Conservation (phyloP, 2,888 invertebrate genomes). For the Polylopha cassiicola region DNA sequence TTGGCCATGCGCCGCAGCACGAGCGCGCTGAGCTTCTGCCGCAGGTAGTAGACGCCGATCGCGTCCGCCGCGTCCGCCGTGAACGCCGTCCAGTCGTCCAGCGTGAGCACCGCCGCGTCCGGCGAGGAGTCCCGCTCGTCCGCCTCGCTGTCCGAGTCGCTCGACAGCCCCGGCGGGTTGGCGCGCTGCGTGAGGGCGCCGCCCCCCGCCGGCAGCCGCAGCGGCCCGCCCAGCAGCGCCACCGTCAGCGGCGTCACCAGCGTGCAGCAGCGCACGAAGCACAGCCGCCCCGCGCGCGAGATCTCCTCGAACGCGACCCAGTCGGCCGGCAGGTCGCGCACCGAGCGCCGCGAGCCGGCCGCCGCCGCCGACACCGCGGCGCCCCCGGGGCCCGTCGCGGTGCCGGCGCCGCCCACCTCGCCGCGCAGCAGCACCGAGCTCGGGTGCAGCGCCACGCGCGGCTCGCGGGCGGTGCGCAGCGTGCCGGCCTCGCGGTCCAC, state of each 20-base stretch:
- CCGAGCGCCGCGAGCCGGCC: constrained; percentile 47
- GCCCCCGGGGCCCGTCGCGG: too few relatives aligned
- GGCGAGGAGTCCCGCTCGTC: constrained; percentile 57
- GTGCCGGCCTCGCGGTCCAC: constrained; percentile 80
- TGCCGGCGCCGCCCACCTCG: too few relatives aligned
- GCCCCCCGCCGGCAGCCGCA: constrained; percentile 76
- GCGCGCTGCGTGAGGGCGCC: constrained; percentile 64
- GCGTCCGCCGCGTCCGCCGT: constrained; percentile 82
- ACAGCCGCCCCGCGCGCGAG: constrained; percentile 81
- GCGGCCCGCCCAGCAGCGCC: constrained; percentile 85
- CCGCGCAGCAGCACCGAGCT: constrained; percentile 80
- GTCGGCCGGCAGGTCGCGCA: constrained; percentile 80
- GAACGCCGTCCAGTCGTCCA: constrained; percentile 87
- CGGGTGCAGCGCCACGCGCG: constrained; percentile 72
- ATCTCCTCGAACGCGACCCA: constrained; percentile 95
- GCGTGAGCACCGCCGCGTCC: constrained; percentile 68
- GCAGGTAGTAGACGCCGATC: constrained; percentile 79
- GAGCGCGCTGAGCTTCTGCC: constrained; percentile 85
- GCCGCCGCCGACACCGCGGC: too few relatives aligned
- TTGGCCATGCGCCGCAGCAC: constrained; percentile 80
- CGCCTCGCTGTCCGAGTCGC: constrained; percentile 67
- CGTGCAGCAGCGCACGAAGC: constrained; percentile 87
- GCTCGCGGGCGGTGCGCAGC: constrained; percentile 80
- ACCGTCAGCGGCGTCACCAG: constrained; percentile 88
- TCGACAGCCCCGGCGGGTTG: constrained; percentile 64